phyloP scores from a whole-genome alignment of 2,113 vertebrate species.

The Daubentonia madagascariensis region DNA sequence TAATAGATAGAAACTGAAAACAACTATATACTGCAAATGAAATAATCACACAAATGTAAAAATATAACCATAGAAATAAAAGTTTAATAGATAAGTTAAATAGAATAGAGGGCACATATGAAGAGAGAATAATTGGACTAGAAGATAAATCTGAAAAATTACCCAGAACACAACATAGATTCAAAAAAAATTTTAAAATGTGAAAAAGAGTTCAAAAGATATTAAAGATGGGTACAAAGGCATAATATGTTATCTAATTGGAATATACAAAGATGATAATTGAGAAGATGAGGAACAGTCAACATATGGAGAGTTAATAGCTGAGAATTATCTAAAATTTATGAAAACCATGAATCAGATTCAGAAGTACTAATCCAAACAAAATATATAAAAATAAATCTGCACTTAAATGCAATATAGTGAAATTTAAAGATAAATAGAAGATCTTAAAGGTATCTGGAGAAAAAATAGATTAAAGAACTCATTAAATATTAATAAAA shows the following conservation, averaged over 20 bases:
- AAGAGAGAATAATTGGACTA: background rate
- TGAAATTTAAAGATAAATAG: background rate
- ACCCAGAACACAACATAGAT: background rate
- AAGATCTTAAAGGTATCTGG: background rate
- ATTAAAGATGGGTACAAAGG: background rate
- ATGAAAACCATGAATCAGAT: background rate
- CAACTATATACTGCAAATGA: background rate
- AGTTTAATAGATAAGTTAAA: background rate
- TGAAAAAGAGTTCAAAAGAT: background rate
- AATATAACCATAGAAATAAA: background rate
- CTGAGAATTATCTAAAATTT: background rate
- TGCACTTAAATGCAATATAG: background rate
- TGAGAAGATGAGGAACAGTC: background rate
- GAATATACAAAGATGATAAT: background rate
- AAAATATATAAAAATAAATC: background rate
- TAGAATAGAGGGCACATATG: background rate
- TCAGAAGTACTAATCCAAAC: background rate
- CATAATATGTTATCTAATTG: background rate
- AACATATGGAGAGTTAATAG: accelerated
- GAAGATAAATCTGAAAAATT: background rate
- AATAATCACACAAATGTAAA: background rate
- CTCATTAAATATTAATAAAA: background rate
- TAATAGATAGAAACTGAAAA: background rate
- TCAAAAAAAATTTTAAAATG: background rate
- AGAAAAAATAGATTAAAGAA: background rate